Conservation (phyloP, 92 coral and sea anemone genomes). For the Phenganax stokvisi region DNA sequence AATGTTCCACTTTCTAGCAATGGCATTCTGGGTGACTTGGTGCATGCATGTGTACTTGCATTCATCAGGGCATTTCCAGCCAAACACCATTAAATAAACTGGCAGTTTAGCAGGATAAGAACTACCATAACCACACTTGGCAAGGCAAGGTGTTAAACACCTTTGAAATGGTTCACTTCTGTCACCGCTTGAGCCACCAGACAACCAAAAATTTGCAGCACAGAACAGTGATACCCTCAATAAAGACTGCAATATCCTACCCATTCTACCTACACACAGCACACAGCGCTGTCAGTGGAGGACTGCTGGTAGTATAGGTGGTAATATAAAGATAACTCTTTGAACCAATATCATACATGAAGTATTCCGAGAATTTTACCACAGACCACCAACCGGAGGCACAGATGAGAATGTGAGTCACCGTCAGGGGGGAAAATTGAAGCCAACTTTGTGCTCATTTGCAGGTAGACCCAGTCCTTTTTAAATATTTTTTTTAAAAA, state of each 20-base stretch:
- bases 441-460: too few species aligned
- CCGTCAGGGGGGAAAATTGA: too few species aligned
- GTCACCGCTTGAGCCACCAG: slow-evolving; percentile 67
- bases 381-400: too few species aligned
- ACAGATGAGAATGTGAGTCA: too few species aligned
- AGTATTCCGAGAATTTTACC: too few species aligned
- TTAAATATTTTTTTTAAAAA: too few species aligned
- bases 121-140: slow-evolving; percentile 45
- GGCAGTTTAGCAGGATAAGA: slow-evolving; percentile 74
- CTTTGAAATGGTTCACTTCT: slow-evolving; percentile 43
- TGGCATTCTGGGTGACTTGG: slow-evolving; percentile 54
- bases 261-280: neutral
- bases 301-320: too few species aligned
- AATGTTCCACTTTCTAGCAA: slow-evolving; percentile 42
- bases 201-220: neutral
- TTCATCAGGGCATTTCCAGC: slow-evolving; percentile 84
- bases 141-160: slow-evolving; percentile 54
- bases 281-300: too few species aligned
- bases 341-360: too few species aligned
- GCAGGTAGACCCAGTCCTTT: too few species aligned
- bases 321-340: too few species aligned
- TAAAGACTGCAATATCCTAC: neutral
- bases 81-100: slow-evolving; percentile 57
- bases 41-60: slow-evolving; percentile 97
- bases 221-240: neutral